These are phyloP conservation scores for Metellina segmentata DNA, from an alignment of 2,888 invertebrate genomes.

Conservation along the genomic window DNA sequence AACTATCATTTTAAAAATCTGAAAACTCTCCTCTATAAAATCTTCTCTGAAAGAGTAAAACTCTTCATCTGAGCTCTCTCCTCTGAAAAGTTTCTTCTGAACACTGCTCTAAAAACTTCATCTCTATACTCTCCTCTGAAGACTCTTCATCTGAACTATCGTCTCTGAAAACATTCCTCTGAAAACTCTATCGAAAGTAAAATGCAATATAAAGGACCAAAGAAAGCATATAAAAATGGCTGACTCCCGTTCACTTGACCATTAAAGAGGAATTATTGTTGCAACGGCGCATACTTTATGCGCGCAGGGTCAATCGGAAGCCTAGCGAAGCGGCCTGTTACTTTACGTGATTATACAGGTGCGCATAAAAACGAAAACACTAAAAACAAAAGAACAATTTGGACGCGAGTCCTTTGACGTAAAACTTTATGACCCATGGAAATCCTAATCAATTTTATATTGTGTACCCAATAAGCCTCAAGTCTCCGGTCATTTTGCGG, in stretches of 20 bases:
- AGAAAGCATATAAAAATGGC: not conserved
- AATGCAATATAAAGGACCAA: not conserved
- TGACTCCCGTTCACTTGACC: not conserved
- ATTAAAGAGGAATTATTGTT: not conserved
- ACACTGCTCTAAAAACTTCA: too few species aligned
- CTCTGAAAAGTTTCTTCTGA: too few species aligned
- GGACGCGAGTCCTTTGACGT: not conserved
- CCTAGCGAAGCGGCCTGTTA: not conserved
- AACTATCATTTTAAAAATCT: too few species aligned
- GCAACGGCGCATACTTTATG: not conserved
- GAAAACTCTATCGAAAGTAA: not conserved
- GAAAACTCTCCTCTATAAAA: too few species aligned
- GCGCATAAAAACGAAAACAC: not conserved
- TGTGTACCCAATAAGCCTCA: constrained; percentile 36
- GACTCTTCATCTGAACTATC: too few species aligned
- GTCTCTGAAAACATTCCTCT: too few species aligned
- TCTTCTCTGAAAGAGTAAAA: too few species aligned
- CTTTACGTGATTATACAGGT: constrained; percentile 1
- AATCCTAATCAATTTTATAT: constrained; percentile 29
- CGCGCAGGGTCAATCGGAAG: not conserved
- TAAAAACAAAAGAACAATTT: not conserved
- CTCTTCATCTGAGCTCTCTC: too few species aligned
- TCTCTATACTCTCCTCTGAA: too few species aligned
- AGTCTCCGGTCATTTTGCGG: constrained; percentile 8
- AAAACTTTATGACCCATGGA: constrained; percentile 22